Evolutionary conservation across 2,888 invertebrate genomes (phyloP), one percentile per base, ranked within the genome.

Genomic region (Strigamia transsilvanica): DNA sequence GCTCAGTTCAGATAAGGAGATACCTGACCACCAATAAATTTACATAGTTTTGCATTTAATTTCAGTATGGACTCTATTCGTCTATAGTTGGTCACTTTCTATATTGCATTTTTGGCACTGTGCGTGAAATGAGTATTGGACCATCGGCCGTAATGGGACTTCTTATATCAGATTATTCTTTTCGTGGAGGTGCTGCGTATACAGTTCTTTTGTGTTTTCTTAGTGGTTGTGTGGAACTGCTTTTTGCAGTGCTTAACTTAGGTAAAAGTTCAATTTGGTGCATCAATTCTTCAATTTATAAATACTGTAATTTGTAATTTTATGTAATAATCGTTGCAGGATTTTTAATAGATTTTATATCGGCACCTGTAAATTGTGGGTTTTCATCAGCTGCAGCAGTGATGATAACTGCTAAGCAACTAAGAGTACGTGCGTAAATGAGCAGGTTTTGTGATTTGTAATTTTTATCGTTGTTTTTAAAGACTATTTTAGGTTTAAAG

Each of bases 321-420:
- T 27, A 27, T 27, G 3, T 27, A 27, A 27, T n/a, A 78, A 23
- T 32, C 21, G 10, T 86, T 86, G 2, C 89, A 94, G 95, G 95
- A 79, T 94, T 94, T 86, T 88, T 95, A 0, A 90, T 95, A 73
- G 93, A 94, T 86, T 96, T 95, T 86, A 94, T 96, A 87, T 95
- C 95, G 0, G 90, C 93, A 85, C 95, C 95, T 0, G 95, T 96
- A 2, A 94, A 94, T 38, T 91, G 92, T 56, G 95, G 94, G 0
- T 96, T 96, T 87, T 95, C 95, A 0, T 91, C 94, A 9, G 95
- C 95, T 0, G 95, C 96, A 0, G 94, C 95, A 15, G 87, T 95
- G 77, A 94, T 93, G 80, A 95, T 96, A 84, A 94, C 92, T 5
- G 92, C 93, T 1, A 92, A 94, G 0, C 96, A 96, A 87, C 41